These are phyloP conservation scores for Tinamus major DNA, from an alignment of 2,797 vertebrate species.

Conservation along the genomic window DNA sequence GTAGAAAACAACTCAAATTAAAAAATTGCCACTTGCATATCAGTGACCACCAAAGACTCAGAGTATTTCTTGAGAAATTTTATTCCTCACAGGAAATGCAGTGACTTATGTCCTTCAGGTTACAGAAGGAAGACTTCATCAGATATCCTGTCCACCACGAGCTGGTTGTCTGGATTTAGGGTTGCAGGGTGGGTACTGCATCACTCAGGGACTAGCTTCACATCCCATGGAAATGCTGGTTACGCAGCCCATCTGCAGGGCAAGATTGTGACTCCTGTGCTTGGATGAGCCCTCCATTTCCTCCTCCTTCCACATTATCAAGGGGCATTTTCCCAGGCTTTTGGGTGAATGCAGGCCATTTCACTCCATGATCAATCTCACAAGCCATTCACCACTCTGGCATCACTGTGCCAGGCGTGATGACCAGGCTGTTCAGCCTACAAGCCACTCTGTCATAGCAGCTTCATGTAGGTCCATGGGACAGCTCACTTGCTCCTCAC, in stretches of 20 bases:
- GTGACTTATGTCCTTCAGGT: neutral
- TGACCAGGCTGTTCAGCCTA: neutral
- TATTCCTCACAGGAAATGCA: neutral
- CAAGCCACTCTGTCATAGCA: neutral
- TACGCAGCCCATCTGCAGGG: neutral
- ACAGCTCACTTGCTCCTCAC: neutral
- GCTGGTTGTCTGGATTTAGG: neutral
- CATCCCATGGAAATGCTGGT: neutral
- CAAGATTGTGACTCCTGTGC: too few relatives aligned
- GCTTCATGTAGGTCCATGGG: rapidly evolving
- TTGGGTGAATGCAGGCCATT: neutral
- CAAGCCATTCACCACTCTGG: too few relatives aligned
- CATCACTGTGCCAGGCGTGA: too few relatives aligned
- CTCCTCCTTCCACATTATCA: neutral
- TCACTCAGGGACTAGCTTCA: neutral
- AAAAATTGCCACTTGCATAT: neutral
- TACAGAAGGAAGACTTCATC: neutral
- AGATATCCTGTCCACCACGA: too few relatives aligned
- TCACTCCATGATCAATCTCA: neutral
- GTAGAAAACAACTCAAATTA: slow-evolving; percentile 22
- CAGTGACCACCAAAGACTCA: neutral
- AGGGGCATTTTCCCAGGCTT: neutral
- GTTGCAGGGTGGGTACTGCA: neutral
- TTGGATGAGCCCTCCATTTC: too few relatives aligned
- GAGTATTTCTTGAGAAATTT: neutral